Evolutionary conservation across 2,888 invertebrate genomes (phyloP).

Genomic region (Ramazzottius varieornatus): DNA sequence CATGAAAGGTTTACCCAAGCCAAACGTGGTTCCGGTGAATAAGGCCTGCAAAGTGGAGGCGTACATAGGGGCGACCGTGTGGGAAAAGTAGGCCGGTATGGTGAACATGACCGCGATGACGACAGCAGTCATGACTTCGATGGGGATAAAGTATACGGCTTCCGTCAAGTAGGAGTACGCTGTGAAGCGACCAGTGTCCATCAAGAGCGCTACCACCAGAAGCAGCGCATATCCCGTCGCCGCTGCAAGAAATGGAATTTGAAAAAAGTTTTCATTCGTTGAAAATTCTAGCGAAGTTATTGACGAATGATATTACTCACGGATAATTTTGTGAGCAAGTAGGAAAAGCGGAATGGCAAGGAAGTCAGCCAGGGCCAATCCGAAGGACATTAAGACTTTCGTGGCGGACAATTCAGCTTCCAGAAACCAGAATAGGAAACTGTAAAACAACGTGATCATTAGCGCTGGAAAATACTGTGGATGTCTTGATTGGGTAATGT

Average conservation of each 20-base stretch:
- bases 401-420: slow-evolving; percentile 43
- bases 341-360: slow-evolving; percentile 46
- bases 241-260: no score
- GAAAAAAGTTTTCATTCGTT: no score
- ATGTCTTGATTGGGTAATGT: no score
- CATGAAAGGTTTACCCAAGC: neutral
- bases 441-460: slow-evolving; percentile 14
- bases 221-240: neutral
- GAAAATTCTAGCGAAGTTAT: no score
- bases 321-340: slow-evolving; percentile 26
- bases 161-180: neutral
- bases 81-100: neutral
- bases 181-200: neutral
- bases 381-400: slow-evolving; percentile 47
- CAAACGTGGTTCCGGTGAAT: neutral
- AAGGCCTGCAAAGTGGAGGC: neutral
- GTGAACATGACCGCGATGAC: neutral
- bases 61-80: neutral
- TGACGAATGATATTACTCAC: no score
- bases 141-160: neutral
- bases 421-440: slow-evolving; percentile 49
- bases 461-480: no score
- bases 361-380: slow-evolving; percentile 47
- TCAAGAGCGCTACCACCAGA: neutral
- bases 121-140: neutral